phyloP scores from a whole-genome alignment of 2,113 vertebrate species.

The human region GRCh38 chr7:82217501-82218000 shows the following conservation, averaged over 20 bases:
- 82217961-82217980: too few relatives aligned
- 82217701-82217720: background rate
- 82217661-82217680: background rate
- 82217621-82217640: background rate
- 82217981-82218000: too few relatives aligned
- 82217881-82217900: background rate
- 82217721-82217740: background rate
- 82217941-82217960: too few relatives aligned
- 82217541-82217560: background rate
- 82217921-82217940: too few relatives aligned
- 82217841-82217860: background rate
- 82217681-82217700: background rate
- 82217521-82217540: background rate
- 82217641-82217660: too few relatives aligned
- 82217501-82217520: background rate
- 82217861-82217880: background rate
- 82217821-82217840: too few relatives aligned
- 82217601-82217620: background rate
- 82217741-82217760: background rate
- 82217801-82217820: background rate
- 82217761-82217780: background rate
- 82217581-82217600: background rate
- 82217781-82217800: background rate
- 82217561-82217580: background rate
- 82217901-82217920: background rate